phyloP scores from a whole-genome alignment of 1,140 invertebrate species.

The Euschistus heros region DNA sequence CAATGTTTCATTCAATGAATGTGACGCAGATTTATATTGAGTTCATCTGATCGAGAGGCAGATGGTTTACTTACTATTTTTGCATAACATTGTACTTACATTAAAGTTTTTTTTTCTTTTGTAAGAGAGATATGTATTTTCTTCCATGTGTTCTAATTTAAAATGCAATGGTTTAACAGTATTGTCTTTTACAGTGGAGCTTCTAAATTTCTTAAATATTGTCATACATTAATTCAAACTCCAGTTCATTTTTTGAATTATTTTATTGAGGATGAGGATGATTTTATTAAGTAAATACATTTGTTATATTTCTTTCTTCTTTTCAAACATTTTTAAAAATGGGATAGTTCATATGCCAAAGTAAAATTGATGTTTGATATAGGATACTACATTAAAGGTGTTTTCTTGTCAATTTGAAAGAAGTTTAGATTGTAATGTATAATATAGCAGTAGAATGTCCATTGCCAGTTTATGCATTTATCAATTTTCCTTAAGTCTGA shows the following conservation, averaged over 20 bases:
- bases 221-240: not conserved
- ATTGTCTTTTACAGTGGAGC: too few species aligned
- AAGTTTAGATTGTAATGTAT: not conserved
- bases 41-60: too few species aligned
- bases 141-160: too few species aligned
- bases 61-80: too few species aligned
- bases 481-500: not conserved
- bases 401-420: not conserved
- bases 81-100: too few species aligned
- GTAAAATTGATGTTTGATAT: not conserved
- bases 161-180: too few species aligned
- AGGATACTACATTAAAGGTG: not conserved
- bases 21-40: too few species aligned
- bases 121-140: too few species aligned
- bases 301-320: not conserved
- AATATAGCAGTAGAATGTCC: not conserved
- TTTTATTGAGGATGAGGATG: not conserved
- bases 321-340: not conserved
- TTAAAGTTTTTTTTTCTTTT: too few species aligned
- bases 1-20: too few species aligned
- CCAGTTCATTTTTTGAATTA: not conserved
- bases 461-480: conserved; percentile 7
- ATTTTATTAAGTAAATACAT: not conserved
- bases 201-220: too few species aligned
- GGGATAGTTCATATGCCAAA: not conserved